These are phyloP conservation scores for Drosophila kikkawai DNA, from an alignment of 1,140 invertebrate species.

Conservation along the genomic window DNA sequence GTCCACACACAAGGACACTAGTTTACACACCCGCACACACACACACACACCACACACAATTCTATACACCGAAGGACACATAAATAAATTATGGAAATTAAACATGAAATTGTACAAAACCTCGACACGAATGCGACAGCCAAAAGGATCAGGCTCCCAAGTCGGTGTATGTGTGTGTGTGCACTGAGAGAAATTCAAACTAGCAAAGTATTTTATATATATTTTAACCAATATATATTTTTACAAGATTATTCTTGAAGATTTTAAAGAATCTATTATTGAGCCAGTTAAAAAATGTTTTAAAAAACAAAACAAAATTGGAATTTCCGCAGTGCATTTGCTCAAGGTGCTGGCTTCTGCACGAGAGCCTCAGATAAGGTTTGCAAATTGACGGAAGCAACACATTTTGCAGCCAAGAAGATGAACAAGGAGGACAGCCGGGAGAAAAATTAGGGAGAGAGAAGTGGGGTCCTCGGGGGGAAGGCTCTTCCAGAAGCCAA, in stretches of 20 bases:
- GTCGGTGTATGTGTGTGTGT: conserved; percentile 1
- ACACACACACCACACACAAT: conserved; percentile 9
- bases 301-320: too few species aligned
- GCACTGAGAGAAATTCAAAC: conserved; percentile 16
- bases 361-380: conserved; percentile 49
- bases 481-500: conserved; percentile 5
- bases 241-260: too few species aligned
- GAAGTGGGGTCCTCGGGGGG: neutral
- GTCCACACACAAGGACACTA: conserved; percentile 13
- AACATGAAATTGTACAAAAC: conserved; percentile 81
- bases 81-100: conserved; percentile 83
- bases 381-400: conserved; percentile 78
- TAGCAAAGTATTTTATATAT: neutral
- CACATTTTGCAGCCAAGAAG: conserved; percentile 52
- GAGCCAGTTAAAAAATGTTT: too few species aligned
- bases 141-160: conserved; percentile 33
- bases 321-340: neutral
- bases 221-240: neutral
- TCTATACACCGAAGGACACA: conserved; percentile 45
- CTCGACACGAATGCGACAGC: conserved; percentile 61
- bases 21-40: neutral
- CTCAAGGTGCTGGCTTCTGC: conserved; percentile 30
- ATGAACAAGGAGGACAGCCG: neutral
- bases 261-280: neutral
- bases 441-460: neutral